Conservation (phyloP, 1,140 invertebrate species). For the Ditylenchus dipsaci region DNA sequence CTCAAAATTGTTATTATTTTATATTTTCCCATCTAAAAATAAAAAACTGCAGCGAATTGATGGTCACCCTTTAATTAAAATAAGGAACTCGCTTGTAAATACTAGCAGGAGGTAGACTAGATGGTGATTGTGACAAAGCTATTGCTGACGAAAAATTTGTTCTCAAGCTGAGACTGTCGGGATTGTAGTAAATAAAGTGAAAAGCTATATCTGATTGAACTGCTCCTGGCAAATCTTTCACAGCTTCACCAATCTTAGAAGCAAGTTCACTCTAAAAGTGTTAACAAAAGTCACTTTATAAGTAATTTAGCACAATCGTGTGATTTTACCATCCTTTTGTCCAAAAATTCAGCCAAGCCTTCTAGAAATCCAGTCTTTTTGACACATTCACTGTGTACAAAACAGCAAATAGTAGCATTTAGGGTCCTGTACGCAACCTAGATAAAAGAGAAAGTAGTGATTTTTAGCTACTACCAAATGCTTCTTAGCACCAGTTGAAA, state of each 20-base stretch:
- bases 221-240: not conserved
- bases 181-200: conserved; percentile 39
- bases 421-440: conserved; percentile 27
- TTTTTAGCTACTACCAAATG: too few species aligned
- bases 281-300: not conserved
- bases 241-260: conserved; percentile 27
- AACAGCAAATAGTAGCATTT: conserved; percentile 35
- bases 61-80: too few species aligned
- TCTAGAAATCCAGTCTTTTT: conserved; percentile 6
- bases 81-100: conserved; percentile 27
- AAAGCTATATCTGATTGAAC: conserved; percentile 26
- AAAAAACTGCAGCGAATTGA: too few species aligned
- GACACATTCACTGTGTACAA: conserved; percentile 12
- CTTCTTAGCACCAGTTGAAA: too few species aligned
- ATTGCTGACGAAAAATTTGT: conserved; percentile 30
- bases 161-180: conserved; percentile 36
- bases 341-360: conserved; percentile 20
- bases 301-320: not conserved
- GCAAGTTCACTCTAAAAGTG: conserved; percentile 11
- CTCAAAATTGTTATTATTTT: too few species aligned
- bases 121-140: not conserved
- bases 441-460: too few species aligned
- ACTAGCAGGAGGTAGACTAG: conserved; percentile 4
- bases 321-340: conserved; percentile 12
- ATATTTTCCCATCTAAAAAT: too few species aligned